Evolutionary conservation across 2,797 vertebrate genomes (phyloP).

Genomic region (Alectoris magna): DNA sequence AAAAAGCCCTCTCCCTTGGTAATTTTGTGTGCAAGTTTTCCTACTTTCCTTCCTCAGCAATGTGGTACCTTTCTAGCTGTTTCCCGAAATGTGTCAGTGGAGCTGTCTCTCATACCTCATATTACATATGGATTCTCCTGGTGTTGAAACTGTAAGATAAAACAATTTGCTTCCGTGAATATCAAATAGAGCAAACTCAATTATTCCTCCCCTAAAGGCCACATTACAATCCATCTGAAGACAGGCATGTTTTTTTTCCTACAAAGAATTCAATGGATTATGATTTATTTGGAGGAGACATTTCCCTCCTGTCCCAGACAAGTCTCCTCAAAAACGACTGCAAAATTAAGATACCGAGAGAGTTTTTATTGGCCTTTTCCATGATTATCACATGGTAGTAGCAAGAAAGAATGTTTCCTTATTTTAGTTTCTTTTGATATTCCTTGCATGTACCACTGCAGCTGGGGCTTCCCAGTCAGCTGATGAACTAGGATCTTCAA

Average conservation of each 20-base stretch:
- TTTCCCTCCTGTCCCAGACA: neutral
- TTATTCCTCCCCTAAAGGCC: neutral
- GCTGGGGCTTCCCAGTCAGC: conserved; percentile 42
- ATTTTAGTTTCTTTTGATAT: conserved; percentile 10
- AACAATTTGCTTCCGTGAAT: conserved; percentile 19
- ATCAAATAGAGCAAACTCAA: neutral
- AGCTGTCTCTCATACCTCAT: neutral
- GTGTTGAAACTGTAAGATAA: conserved; percentile 1
- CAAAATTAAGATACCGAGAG: neutral
- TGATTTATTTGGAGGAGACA: neutral
- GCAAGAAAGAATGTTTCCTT: neutral
- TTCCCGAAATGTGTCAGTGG: conserved; percentile 15
- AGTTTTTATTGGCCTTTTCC: neutral
- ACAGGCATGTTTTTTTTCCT: neutral
- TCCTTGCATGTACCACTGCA: conserved; percentile 37
- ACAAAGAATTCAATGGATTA: neutral
- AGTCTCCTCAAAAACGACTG: neutral
- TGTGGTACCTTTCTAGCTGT: neutral
- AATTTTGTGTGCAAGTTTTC: neutral
- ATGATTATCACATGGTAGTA: neutral
- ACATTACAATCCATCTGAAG: neutral
- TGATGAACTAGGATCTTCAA: conserved; percentile 35
- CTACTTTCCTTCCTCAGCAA: neutral
- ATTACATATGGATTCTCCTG: neutral
- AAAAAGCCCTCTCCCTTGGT: neutral